These are phyloP conservation scores for Cosmopolites sordidus DNA, from an alignment of 2,888 invertebrate genomes.

Conservation along the genomic window DNA sequence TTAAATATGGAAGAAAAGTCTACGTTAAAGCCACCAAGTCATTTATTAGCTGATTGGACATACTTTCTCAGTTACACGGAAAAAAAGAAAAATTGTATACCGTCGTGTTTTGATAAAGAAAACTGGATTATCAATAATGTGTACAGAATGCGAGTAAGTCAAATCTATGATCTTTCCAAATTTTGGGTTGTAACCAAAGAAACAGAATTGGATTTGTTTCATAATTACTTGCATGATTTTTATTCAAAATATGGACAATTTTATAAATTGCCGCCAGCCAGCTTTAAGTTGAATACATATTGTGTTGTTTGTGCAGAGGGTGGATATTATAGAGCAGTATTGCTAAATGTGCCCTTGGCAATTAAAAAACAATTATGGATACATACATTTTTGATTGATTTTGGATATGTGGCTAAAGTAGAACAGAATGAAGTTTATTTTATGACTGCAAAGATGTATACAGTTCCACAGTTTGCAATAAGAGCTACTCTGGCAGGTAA, in stretches of 20 bases:
- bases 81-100: not conserved
- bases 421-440: conserved; percentile 16
- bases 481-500: conserved; percentile 20
- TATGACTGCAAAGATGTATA: conserved; percentile 19
- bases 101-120: conserved; percentile 11
- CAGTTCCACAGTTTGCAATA: conserved; percentile 19
- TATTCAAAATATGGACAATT: conserved; percentile 11
- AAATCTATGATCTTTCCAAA: conserved; percentile 20
- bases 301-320: conserved; percentile 12
- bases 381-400: conserved; percentile 17
- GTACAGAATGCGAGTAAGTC: conserved; percentile 9
- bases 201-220: conserved; percentile 14
- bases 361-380: conserved; percentile 2
- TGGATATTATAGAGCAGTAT: conserved; percentile 9
- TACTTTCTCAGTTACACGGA: conserved; percentile 8
- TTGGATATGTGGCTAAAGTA: conserved; percentile 21
- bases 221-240: conserved; percentile 14
- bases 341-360: conserved; percentile 9
- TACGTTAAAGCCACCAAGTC: conserved; percentile 4
- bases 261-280: conserved; percentile 10
- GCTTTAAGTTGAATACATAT: conserved; percentile 15
- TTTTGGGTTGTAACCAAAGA: conserved; percentile 20
- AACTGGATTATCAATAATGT: conserved; percentile 9
- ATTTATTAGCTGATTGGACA: conserved; percentile 11
- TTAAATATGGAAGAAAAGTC: too few species aligned